A percentile compares a stretch with the other conserved stretches of the same genome.
Conservation (phyloP, 2,113 vertebrate species). For the Vanacampus margaritifer region DNA sequence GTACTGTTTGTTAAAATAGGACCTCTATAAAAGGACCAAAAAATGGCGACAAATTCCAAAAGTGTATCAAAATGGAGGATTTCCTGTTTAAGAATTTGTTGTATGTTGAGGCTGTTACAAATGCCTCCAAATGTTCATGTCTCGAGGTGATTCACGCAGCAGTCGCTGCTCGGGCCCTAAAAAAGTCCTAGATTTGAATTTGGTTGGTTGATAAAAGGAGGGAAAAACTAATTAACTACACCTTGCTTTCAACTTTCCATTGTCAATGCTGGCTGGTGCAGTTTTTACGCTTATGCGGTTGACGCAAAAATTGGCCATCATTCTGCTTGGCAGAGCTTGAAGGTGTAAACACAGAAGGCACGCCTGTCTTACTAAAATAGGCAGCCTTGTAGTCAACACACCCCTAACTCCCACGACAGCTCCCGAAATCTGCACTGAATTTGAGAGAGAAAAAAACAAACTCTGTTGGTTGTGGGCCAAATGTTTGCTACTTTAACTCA, state of each 20-base stretch:
- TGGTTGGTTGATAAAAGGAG: too few species aligned
- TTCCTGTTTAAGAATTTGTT: too few species aligned
- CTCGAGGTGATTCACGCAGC: too few species aligned
- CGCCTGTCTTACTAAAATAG: constrained; percentile 44
- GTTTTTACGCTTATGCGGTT: constrained; percentile 46
- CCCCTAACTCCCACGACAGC: neutral
- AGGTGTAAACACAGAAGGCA: constrained; percentile 30
- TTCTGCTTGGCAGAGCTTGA: constrained; percentile 24
- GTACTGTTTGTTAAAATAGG: too few species aligned
- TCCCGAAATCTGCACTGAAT: neutral
- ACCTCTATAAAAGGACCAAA: too few species aligned
- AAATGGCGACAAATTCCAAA: too few species aligned
- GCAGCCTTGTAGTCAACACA: constrained; percentile 1
- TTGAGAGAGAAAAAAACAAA: neutral
- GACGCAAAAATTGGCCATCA: constrained; percentile 39
- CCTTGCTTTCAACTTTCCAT: constrained; percentile 5
- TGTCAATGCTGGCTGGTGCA: constrained; percentile 12
- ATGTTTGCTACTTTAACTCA: constrained; percentile 12
- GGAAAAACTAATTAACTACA: constrained; percentile 14
- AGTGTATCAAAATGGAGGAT: too few species aligned
- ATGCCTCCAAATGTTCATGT: too few species aligned
- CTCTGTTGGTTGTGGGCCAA: constrained; percentile 1
- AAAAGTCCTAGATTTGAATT: too few species aligned
- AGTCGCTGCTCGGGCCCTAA: too few species aligned
- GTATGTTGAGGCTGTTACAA: too few species aligned